Percentiles rank a stretch among this genome's conserved stretches.
These are phyloP conservation scores for Nesogale talazaci DNA, from an alignment of 2,113 vertebrate species.

Conservation along the genomic window DNA sequence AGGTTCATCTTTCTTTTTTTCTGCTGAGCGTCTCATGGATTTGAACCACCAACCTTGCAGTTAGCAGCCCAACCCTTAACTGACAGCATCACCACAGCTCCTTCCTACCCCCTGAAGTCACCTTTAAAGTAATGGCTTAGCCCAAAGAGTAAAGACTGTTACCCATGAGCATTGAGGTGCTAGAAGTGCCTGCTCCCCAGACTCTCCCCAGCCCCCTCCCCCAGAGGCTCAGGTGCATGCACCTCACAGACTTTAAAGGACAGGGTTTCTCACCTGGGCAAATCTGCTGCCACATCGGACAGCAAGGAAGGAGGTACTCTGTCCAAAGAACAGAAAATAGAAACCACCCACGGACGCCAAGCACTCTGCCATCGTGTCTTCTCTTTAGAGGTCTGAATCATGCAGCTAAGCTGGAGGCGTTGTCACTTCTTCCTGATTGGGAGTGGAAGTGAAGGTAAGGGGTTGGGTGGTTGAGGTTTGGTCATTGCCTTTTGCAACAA, in stretches of 20 bases:
- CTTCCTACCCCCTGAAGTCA: no score
- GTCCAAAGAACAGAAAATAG: not conserved
- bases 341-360: not conserved
- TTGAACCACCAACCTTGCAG: no score
- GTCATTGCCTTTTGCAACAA: not conserved
- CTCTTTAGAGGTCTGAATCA: not conserved
- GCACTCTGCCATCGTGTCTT: not conserved
- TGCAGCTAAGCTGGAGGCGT: not conserved
- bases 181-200: not conserved
- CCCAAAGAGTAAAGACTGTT: no score
- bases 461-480: not conserved
- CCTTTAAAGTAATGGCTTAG: no score
- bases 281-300: not conserved
- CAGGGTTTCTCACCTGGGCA: not conserved
- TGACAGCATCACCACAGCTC: not conserved
- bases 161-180: no score
- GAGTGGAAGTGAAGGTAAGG: not conserved
- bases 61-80: no score
- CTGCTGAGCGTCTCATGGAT: no score
- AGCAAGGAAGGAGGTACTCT: not conserved
- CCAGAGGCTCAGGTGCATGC: not conserved
- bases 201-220: no score
- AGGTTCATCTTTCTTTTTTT: no score
- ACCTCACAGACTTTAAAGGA: not conserved
- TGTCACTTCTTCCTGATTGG: not conserved